A percentile compares a stretch with the other conserved stretches of the same genome.
These are phyloP conservation scores for Paradoxurus hermaphroditus DNA, from an alignment of 2,113 vertebrate species.

Conservation along the genomic window DNA sequence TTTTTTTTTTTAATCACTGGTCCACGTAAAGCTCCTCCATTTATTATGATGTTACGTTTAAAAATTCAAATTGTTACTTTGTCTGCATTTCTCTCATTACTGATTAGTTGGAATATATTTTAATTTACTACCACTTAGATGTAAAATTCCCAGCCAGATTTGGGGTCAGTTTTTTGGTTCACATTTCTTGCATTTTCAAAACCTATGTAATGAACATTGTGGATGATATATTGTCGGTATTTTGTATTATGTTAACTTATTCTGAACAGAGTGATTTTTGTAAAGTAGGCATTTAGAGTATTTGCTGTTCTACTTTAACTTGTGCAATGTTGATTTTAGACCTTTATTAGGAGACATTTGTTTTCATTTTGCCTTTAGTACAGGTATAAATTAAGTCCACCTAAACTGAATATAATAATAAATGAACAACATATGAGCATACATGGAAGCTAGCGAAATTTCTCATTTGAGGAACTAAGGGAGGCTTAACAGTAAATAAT, in stretches of 20 bases:
- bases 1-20: not conserved
- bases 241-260: not conserved
- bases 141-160: not conserved
- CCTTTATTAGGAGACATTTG: not conserved
- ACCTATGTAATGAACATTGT: not conserved
- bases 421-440: not conserved
- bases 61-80: not conserved
- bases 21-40: not conserved
- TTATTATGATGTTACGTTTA: not conserved
- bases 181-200: not conserved
- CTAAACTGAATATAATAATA: not conserved
- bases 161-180: not conserved
- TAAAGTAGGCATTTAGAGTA: not conserved
- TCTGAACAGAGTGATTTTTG: not conserved
- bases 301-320: not conserved
- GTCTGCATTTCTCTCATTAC: not conserved
- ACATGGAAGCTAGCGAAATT: not conserved
- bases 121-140: not conserved
- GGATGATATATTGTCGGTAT: not conserved
- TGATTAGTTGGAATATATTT: not conserved
- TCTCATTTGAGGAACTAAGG: not conserved
- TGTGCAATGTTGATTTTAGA: not conserved
- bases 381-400: not conserved
- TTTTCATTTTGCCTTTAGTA: not conserved
- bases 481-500: not conserved